These are phyloP conservation scores for Micronisus gabar DNA, from an alignment of 2,113 vertebrate genomes.

Conservation along the genomic window DNA sequence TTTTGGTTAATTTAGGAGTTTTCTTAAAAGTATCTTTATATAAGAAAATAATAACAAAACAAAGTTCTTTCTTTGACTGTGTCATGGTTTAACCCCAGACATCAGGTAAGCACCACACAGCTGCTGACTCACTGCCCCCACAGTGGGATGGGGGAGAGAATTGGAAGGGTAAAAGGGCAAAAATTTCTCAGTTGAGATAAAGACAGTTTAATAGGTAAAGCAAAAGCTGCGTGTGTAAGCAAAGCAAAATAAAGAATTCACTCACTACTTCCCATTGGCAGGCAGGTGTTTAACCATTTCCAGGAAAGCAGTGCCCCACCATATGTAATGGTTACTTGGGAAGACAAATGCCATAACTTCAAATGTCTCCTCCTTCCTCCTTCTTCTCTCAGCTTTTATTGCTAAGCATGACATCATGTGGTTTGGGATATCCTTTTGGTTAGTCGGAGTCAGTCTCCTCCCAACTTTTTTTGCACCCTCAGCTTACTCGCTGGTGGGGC, in stretches of 20 bases:
- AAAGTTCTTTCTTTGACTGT: fast-evolving
- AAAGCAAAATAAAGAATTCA: neutral
- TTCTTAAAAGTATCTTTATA: neutral
- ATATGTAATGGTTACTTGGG: too few relatives aligned
- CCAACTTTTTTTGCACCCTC: neutral
- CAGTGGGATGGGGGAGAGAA: neutral
- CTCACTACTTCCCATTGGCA: neutral
- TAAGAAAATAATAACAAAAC: neutral
- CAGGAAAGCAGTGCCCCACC: neutral
- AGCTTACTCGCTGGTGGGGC: neutral
- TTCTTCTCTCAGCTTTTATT: neutral
- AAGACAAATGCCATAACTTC: neutral
- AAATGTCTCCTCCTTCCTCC: neutral
- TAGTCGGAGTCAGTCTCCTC: neutral
- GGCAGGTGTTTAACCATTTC: neutral
- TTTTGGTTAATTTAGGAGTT: neutral
- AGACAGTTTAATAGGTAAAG: neutral
- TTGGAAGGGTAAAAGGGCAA: neutral
- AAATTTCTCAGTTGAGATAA: neutral
- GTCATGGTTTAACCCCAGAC: neutral
- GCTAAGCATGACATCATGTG: too few relatives aligned
- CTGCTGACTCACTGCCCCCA: fast-evolving
- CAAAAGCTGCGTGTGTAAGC: neutral
- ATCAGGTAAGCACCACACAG: neutral
- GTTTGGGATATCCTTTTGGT: neutral